Conservation (phyloP, 2,797 vertebrate genomes). For the Peromyscus eremicus region DNA sequence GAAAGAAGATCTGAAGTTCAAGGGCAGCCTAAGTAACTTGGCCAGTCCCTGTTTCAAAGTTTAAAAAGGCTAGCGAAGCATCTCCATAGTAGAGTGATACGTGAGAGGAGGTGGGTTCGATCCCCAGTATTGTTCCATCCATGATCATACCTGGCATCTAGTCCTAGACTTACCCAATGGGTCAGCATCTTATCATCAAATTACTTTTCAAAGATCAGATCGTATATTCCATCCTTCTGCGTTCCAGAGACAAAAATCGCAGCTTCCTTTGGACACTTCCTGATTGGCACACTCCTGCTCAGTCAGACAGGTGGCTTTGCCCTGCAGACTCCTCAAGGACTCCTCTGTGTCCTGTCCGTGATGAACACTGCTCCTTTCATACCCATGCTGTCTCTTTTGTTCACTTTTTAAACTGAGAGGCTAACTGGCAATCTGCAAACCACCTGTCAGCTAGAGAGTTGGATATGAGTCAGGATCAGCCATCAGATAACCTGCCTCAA, state of each 20-base stretch:
- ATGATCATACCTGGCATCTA: not conserved
- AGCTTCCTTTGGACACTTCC: not conserved
- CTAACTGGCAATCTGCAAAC: not conserved
- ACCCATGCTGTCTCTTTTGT: not conserved
- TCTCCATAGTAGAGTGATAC: accelerated
- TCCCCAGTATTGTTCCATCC: not conserved
- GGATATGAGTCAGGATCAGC: not conserved
- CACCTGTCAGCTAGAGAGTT: not conserved
- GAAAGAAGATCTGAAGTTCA: not conserved
- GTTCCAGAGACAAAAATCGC: not conserved
- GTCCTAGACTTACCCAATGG: not conserved
- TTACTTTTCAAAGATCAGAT: not conserved
- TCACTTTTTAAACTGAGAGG: not conserved
- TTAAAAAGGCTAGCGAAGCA: not conserved
- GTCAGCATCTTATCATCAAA: not conserved
- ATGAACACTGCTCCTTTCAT: accelerated
- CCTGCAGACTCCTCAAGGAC: not conserved
- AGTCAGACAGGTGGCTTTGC: not conserved
- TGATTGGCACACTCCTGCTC: not conserved
- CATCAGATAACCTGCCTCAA: not conserved
- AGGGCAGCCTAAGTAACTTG: not conserved
- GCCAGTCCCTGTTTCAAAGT: not conserved
- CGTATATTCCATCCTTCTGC: not conserved
- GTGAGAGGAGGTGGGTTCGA: no score
- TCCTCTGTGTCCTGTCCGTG: not conserved